These are phyloP conservation scores for Melanocharis versteri DNA, from an alignment of 2,113 vertebrate genomes.

Conservation along the genomic window DNA sequence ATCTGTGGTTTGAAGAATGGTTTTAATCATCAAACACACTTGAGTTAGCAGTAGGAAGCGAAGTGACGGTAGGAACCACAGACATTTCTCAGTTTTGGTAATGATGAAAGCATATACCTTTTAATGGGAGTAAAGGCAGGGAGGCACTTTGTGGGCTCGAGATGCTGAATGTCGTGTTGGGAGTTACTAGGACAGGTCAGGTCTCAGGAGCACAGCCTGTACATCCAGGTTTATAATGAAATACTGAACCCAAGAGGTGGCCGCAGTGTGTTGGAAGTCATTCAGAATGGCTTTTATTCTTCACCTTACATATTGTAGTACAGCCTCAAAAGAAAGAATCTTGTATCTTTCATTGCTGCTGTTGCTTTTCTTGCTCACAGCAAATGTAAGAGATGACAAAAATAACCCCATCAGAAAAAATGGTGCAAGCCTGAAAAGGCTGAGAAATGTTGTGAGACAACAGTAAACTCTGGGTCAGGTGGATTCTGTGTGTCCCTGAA, in stretches of 20 bases:
- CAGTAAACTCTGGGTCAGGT: fast-evolving
- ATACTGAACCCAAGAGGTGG: not conserved
- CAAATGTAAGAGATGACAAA: not conserved
- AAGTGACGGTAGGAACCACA: not conserved
- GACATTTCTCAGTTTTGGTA: not conserved
- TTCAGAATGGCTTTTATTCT: not conserved
- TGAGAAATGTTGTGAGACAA: not conserved
- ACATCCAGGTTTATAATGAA: not conserved
- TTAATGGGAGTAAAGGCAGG: not conserved
- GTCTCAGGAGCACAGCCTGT: not conserved
- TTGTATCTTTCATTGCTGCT: not conserved
- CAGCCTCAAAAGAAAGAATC: not conserved
- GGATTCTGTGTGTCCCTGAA: not conserved
- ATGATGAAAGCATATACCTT: not conserved
- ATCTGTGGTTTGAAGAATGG: not conserved
- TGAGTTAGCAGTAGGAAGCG: not conserved
- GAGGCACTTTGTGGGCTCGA: not conserved
- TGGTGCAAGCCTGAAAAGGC: not conserved
- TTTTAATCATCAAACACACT: not conserved
- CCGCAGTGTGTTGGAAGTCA: not conserved
- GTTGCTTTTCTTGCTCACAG: not conserved
- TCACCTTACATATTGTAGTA: not conserved
- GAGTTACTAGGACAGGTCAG: not conserved
- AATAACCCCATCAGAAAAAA: not conserved
- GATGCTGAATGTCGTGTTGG: fast-evolving